A percentile compares a stretch with the other conserved stretches of the same genome.
Evolutionary conservation across 2,888 invertebrate genomes (phyloP).

Genomic region (Limnephilus auricula): DNA sequence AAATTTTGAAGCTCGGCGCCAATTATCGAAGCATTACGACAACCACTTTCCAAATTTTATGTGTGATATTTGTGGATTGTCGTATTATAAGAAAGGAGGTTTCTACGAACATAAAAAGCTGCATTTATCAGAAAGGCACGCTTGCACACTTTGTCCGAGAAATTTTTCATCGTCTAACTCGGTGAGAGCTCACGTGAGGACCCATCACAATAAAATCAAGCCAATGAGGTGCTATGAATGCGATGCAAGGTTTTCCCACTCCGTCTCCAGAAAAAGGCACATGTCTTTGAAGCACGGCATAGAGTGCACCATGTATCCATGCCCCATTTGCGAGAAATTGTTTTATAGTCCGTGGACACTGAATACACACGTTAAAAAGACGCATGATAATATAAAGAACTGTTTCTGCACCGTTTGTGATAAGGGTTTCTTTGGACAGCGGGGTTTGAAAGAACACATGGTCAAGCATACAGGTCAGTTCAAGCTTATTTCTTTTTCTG

Average conservation of each 20-base stretch:
- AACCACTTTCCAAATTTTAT: slow-evolving; percentile 44
- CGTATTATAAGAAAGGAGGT: neutral
- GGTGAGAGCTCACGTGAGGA: neutral
- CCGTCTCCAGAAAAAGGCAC: neutral
- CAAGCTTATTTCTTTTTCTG: neutral
- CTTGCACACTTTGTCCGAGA: neutral
- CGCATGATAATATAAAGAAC: slow-evolving; percentile 31
- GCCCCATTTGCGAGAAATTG: slow-evolving; percentile 18
- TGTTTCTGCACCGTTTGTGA: slow-evolving; percentile 19
- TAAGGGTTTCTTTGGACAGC: slow-evolving; percentile 5
- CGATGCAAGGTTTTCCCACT: slow-evolving; percentile 22
- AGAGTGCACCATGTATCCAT: neutral
- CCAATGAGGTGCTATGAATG: slow-evolving; percentile 24
- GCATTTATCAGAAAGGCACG: neutral
- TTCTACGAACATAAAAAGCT: neutral
- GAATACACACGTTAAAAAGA: slow-evolving; percentile 17
- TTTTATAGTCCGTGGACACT: neutral
- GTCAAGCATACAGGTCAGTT: slow-evolving; percentile 46
- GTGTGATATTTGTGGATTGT: slow-evolving; percentile 48
- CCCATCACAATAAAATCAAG: slow-evolving; percentile 12
- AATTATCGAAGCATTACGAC: slow-evolving; percentile 17
- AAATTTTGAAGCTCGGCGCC: neutral
- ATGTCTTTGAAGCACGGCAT: slow-evolving; percentile 10
- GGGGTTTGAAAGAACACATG: slow-evolving; percentile 37
- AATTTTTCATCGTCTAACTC: neutral